Percentiles rank a stretch among this genome's conserved stretches.
These are phyloP conservation scores for Nibea coibor DNA, from an alignment of 2,113 vertebrate species.

Conservation along the genomic window DNA sequence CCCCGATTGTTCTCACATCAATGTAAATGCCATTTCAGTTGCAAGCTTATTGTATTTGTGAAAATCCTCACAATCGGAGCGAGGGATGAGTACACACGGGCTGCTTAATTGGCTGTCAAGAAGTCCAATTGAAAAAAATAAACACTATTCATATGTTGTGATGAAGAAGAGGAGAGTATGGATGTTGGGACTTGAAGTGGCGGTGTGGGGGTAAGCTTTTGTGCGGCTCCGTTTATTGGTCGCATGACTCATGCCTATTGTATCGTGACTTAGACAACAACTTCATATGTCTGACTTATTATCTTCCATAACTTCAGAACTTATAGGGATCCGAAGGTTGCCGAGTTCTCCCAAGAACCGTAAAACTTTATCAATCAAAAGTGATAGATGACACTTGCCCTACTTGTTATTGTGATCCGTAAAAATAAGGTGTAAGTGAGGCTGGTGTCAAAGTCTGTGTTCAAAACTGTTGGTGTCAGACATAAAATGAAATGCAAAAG, in stretches of 20 bases:
- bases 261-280: constrained; percentile 8
- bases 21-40: constrained; percentile 38
- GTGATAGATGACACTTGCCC: neutral
- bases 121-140: constrained; percentile 46
- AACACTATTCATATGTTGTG: constrained; percentile 39
- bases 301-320: neutral
- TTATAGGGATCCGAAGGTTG: neutral
- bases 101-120: constrained; percentile 63
- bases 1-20: constrained; percentile 36
- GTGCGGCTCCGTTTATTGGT: constrained; percentile 34
- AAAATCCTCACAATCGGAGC: constrained; percentile 30
- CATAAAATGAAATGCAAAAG: neutral
- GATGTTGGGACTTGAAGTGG: constrained; percentile 21
- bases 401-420: neutral
- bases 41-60: constrained; percentile 6
- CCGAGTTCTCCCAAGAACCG: neutral
- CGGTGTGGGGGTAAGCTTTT: constrained; percentile 38
- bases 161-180: constrained; percentile 46
- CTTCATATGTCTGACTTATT: constrained; percentile 6
- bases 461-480: neutral
- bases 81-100: constrained; percentile 38
- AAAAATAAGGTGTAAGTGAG: neutral
- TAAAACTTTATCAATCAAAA: constrained; percentile 9
- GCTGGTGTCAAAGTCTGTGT: neutral
- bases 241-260: constrained; percentile 40